phyloP scores from a whole-genome alignment of 2,888 invertebrate species.

The Coleophora deauratella region DNA sequence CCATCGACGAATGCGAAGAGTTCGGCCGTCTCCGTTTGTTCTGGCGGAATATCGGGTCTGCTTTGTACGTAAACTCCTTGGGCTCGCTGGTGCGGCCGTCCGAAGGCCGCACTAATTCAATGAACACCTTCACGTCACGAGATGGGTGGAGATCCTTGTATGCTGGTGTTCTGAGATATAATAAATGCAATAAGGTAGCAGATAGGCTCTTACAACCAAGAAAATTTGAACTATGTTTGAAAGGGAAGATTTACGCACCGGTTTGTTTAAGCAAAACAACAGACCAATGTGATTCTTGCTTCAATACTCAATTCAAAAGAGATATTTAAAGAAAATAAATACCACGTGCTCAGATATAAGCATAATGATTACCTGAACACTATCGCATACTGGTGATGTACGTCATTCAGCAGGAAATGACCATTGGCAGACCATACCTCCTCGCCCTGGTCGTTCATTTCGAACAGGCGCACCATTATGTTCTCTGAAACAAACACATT shows the following conservation, averaged over 20 bases:
- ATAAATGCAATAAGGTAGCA: too few relatives aligned
- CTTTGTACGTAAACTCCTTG: constrained; percentile 46
- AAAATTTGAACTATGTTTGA: too few relatives aligned
- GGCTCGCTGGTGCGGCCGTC: constrained; percentile 58
- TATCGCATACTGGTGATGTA: constrained; percentile 93
- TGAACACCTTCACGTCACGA: constrained; percentile 77
- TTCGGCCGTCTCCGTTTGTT: constrained; percentile 39
- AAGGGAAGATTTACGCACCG: too few relatives aligned
- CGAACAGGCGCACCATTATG: constrained; percentile 87
- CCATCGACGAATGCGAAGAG: constrained; percentile 5
- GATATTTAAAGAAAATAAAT: too few relatives aligned
- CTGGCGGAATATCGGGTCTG: constrained; percentile 32
- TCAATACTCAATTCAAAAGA: too few relatives aligned
- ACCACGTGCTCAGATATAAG: too few relatives aligned
- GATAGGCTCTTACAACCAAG: too few relatives aligned
- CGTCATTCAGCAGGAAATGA: constrained; percentile 87
- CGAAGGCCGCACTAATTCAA: constrained; percentile 82
- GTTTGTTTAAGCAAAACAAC: too few relatives aligned
- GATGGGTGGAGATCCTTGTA: constrained; percentile 80
- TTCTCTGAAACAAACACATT: constrained; percentile 77
- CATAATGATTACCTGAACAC: constrained; percentile 76
- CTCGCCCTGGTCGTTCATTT: constrained; percentile 79
- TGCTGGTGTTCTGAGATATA: constrained; percentile 78
- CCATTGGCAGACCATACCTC: constrained; percentile 79
- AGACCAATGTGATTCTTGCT: too few relatives aligned